These are phyloP conservation scores for Sinocyclocheilus anshuiensis DNA, from an alignment of 2,113 vertebrate genomes.

Conservation along the genomic window DNA sequence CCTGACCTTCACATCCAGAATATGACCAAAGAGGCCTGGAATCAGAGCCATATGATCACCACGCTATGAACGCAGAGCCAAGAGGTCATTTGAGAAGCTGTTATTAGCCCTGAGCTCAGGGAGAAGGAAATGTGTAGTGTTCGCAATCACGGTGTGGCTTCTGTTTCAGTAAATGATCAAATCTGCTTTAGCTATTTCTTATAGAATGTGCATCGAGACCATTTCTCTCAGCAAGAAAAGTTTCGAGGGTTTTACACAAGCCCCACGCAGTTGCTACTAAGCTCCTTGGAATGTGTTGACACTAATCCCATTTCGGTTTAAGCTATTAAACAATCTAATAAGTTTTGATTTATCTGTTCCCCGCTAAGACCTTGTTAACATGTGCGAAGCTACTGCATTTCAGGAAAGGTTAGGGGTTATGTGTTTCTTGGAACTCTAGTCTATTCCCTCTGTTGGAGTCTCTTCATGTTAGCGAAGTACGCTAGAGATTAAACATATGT, in stretches of 20 bases:
- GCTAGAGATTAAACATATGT: conserved; percentile 1
- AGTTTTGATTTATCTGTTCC: conserved; percentile 4
- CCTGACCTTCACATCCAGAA: background rate
- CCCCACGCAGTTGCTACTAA: background rate
- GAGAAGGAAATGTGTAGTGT: background rate
- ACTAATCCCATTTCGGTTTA: conserved; percentile 1
- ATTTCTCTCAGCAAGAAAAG: background rate
- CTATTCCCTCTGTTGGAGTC: background rate
- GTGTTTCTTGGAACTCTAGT: background rate
- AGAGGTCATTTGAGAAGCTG: conserved; percentile 22
- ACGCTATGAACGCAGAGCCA: background rate
- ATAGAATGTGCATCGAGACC: background rate
- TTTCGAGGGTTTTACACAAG: background rate
- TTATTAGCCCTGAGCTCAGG: conserved; percentile 3
- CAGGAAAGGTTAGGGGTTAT: conserved; percentile 15
- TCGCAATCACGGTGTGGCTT: background rate
- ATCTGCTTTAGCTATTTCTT: background rate
- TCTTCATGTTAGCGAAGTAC: conserved; percentile 1
- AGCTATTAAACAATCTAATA: conserved; percentile 20
- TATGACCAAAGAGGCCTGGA: conserved; percentile 4
- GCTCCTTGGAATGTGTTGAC: conserved; percentile 3
- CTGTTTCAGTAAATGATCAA: background rate
- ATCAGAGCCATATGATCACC: conserved; percentile 8
- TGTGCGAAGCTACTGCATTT: background rate
- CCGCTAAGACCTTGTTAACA: conserved; percentile 5